Evolutionary conservation across 35 echinoderm and acorn worm genomes (phyloP).

Genomic region (Amphiura filiformis): DNA sequence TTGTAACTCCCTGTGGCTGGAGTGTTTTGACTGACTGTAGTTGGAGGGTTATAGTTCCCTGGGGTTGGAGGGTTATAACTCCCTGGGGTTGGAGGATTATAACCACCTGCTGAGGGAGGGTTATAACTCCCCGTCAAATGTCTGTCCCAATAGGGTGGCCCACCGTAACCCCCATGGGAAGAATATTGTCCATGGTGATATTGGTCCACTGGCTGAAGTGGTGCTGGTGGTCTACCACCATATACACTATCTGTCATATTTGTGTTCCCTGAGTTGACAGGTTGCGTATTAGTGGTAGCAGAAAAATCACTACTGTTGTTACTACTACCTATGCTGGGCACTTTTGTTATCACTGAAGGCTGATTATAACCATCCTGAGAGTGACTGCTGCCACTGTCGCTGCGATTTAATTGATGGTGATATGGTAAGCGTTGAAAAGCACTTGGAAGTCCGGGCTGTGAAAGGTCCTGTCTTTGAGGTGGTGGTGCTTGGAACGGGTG

Average conservation of each 20-base stretch:
- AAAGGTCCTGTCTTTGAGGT: not conserved
- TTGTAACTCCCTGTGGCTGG: not conserved
- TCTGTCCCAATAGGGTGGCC: not conserved
- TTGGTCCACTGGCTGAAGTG: not conserved
- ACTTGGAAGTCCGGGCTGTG: not conserved
- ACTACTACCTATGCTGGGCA: not conserved
- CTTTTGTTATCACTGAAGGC: slow-evolving; percentile 1
- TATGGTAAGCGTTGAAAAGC: not conserved
- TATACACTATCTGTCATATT: not conserved
- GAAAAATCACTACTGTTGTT: not conserved
- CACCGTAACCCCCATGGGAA: not conserved
- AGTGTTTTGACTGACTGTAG: not conserved
- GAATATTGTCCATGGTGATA: not conserved
- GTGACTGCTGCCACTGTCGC: not conserved
- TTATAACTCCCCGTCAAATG: not conserved
- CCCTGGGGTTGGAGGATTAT: not conserved
- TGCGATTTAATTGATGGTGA: not conserved
- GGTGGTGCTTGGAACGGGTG: not conserved
- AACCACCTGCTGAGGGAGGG: not conserved
- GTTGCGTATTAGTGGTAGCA: not conserved
- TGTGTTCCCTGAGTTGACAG: not conserved
- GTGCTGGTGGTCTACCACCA: not conserved
- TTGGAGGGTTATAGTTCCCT: not conserved
- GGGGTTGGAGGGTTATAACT: not conserved
- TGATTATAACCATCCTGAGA: not conserved